These are phyloP conservation scores for Eremobia ochroleuca DNA, from an alignment of 2,888 invertebrate genomes.

Conservation along the genomic window DNA sequence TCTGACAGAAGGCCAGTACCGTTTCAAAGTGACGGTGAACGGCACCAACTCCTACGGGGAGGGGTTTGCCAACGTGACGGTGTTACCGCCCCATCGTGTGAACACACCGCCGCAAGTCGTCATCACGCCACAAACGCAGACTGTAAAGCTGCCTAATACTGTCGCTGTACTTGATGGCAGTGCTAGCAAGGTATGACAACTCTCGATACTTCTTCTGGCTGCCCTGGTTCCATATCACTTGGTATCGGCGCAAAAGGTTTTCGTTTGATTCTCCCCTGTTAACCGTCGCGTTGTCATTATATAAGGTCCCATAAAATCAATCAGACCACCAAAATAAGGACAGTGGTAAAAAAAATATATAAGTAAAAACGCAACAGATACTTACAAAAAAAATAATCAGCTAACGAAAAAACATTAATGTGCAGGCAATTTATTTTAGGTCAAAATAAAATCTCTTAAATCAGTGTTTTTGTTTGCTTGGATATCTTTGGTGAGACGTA, in stretches of 20 bases:
- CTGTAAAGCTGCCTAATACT: conserved; percentile 97
- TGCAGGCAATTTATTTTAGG: no score
- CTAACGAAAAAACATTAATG: no score
- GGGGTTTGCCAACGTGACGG: conserved; percentile 97
- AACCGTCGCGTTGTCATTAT: not conserved
- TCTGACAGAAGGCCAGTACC: conserved; percentile 96
- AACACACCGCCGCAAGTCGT: conserved; percentile 96
- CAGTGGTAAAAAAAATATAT: no score
- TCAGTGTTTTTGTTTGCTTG: no score
- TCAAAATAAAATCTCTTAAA: no score
- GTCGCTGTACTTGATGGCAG: conserved; percentile 97
- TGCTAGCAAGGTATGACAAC: conserved; percentile 89
- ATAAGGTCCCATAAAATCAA: no score
- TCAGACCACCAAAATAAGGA: no score
- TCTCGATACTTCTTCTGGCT: not conserved
- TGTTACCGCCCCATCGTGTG: conserved; percentile 95
- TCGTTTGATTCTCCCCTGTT: not conserved
- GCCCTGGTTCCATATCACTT: not conserved
- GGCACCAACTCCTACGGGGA: conserved; percentile 95
- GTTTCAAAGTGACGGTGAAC: conserved; percentile 96
- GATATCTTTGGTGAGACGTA: no score
- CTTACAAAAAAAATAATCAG: no score
- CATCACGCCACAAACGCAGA: conserved; percentile 96
- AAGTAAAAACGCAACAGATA: no score
- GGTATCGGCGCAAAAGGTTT: not conserved